phyloP scores from a whole-genome alignment of 2,113 vertebrate species.

The Percina caprodes region DNA sequence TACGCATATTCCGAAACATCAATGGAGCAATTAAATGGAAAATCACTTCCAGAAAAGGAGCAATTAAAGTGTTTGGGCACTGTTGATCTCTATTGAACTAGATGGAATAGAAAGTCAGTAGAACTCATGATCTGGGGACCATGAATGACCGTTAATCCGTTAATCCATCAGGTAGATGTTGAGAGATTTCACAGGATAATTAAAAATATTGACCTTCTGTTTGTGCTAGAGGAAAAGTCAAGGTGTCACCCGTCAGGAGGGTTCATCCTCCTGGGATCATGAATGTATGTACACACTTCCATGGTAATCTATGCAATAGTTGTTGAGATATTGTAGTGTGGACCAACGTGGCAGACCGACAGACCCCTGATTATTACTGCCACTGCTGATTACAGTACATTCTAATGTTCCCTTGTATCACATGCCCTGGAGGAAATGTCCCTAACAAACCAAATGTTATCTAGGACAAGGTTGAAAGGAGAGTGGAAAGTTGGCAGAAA shows the following conservation, averaged over 20 bases:
- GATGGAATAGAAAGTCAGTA: no score
- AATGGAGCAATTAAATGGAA: no score
- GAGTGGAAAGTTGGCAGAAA: constrained; percentile 37
- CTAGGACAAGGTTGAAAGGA: constrained; percentile 14
- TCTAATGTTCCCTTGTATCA: not conserved
- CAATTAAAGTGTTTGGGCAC: no score
- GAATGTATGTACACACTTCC: not conserved
- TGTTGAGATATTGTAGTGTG: not conserved
- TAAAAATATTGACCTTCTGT: not conserved
- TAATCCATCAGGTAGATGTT: not conserved
- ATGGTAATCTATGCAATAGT: not conserved
- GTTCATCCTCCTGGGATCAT: no score
- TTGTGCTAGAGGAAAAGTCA: not conserved
- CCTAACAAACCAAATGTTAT: not conserved
- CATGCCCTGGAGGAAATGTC: not conserved
- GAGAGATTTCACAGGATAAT: not conserved
- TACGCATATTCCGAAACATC: no score
- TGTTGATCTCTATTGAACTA: no score
- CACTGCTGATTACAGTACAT: not conserved
- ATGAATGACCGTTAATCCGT: not conserved
- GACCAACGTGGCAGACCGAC: not conserved
- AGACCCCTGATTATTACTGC: not conserved
- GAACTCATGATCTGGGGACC: not conserved
- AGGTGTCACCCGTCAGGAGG: not conserved
- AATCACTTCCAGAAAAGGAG: no score